Evolutionary conservation across 2,797 vertebrate genomes (phyloP).

Genomic region (Centropyge bicolor): DNA sequence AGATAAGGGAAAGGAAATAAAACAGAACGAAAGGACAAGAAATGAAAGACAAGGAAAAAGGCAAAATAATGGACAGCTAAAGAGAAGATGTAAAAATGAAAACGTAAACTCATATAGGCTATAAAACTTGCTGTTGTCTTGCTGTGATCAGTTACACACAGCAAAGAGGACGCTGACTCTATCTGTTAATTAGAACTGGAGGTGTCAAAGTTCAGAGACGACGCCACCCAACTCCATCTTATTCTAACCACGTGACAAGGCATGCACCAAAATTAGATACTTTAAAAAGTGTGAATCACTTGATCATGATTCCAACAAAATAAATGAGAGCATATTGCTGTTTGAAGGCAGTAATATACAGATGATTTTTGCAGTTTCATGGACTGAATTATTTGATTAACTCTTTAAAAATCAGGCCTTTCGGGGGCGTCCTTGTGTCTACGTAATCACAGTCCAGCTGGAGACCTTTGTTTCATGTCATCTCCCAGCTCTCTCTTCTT

Average conservation of each 20-base stretch:
- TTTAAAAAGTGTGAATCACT: background rate
- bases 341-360: background rate
- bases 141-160: too few relatives aligned
- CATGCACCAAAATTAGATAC: background rate
- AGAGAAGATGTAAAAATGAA: background rate
- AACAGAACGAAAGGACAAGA: background rate
- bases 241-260: background rate
- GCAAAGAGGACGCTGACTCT: background rate
- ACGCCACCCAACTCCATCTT: background rate
- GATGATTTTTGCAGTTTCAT: background rate
- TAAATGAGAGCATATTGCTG: background rate
- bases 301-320: background rate
- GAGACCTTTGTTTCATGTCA: too few relatives aligned
- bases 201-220: background rate
- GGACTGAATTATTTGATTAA: background rate
- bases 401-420: background rate
- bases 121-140: background rate
- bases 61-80: background rate
- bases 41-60: background rate
- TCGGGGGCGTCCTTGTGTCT: background rate
- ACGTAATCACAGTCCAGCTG: too few relatives aligned
- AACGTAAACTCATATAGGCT: background rate
- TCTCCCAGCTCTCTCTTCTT: background rate
- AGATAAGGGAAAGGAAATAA: background rate
- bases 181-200: slow-evolving; percentile 8